These are phyloP conservation scores for Meandrina meandrites DNA, from an alignment of 92 coral and sea anemone species.

Conservation along the genomic window DNA sequence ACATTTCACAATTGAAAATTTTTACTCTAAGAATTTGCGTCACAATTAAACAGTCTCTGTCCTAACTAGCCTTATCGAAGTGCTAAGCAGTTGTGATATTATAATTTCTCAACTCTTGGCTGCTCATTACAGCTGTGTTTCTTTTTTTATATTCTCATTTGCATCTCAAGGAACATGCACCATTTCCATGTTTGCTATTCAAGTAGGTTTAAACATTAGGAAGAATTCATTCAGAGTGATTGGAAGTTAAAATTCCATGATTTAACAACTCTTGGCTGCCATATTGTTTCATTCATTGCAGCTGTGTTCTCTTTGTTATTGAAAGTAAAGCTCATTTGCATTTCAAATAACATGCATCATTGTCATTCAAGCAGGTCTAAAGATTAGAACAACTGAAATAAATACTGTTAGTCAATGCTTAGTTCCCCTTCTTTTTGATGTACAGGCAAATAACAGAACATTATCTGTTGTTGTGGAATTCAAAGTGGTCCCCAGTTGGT, in stretches of 20 bases:
- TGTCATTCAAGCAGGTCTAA: too few species aligned
- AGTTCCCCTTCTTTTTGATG: neutral
- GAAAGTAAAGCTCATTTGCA: neutral
- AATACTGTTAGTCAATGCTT: neutral
- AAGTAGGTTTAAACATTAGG: too few species aligned
- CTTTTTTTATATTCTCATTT: too few species aligned
- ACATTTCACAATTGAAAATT: neutral
- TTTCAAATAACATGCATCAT: neutral
- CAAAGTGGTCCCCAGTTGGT: constrained; percentile 19
- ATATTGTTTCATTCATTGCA: neutral
- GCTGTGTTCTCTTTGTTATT: constrained; percentile 13
- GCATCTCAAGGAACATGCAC: too few species aligned
- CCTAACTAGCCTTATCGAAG: too few species aligned
- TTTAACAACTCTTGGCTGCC: neutral
- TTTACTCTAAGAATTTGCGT: neutral
- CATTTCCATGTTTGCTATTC: too few species aligned
- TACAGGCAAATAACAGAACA: constrained; percentile 15
- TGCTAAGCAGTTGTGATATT: too few species aligned
- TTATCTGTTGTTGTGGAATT: constrained; percentile 34
- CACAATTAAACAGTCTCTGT: too few species aligned
- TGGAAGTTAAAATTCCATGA: constrained; percentile 6
- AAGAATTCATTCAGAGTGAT: too few species aligned
- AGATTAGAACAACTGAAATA: too few species aligned
- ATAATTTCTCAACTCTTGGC: too few species aligned
- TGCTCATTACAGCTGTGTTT: too few species aligned